Evolutionary conservation across 2,113 vertebrate species (phyloP), one percentile per base, ranked within the genome.

Genomic region (Scomber scombrus): DNA sequence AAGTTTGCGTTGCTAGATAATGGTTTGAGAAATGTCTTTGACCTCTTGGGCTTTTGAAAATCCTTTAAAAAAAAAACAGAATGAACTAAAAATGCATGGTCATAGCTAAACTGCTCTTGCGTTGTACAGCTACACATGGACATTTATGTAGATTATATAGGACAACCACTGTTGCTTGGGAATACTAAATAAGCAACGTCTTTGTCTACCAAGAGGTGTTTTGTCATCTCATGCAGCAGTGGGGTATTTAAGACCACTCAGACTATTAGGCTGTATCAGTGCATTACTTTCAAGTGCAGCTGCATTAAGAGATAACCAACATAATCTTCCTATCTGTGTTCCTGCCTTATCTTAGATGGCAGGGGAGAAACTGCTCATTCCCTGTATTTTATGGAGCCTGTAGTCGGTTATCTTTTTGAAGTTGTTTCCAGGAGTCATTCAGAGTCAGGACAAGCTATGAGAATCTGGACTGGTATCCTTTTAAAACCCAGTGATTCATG

Each of bases 401-500:
- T 64, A 18, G 58, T 69, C 71, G 49, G 72, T 85, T 88, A 85
- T 86, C 84, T 89, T 88, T 89, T 90, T 90, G 81, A 91, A 86
- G 86, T 89, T 57, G 57, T 74, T 82, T 89, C 72, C 84, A 89
- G 82, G 65, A 80, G 55, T 83, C 75, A 57, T 66, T 61, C 50
- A 82, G 66, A 85, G 61, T 73, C 19, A 54, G 73, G 63, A 50
- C 43, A 55, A 74, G 77, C 71, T 81, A 5, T 81, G 60, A 56
- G 78, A 74, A 64, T 54, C 45, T 62, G 76, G 61, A 58, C 66
- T 49, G 50, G 47, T 76, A 65, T 83, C 75, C 68, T 79, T 85
- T 84, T 81, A 82, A 26, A 89, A 83, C 65, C 81, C 40, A 80
- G 61, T 84, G 84, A 91, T 89, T 89, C 78, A 91, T 93, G 68